Conservation (phyloP, 2,888 invertebrate genomes). For the Creontiades dilutus region DNA sequence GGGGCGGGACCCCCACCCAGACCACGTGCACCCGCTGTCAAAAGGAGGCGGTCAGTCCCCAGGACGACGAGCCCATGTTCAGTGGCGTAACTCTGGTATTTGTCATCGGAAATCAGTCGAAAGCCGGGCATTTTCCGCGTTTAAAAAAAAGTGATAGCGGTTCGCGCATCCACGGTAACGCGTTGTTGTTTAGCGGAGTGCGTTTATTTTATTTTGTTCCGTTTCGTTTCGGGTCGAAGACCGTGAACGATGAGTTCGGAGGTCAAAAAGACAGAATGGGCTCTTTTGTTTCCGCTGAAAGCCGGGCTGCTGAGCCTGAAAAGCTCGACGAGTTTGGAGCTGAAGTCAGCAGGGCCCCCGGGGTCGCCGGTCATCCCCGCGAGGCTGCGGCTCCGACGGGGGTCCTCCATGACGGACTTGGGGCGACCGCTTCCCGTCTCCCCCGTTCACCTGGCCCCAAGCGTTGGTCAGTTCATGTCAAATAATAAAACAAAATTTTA, state of each 20-base stretch:
- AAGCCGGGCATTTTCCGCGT: background rate
- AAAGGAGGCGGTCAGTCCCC: conserved; percentile 52
- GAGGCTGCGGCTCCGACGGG: conserved; percentile 82
- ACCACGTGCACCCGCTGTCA: conserved; percentile 56
- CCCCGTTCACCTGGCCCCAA: conserved; percentile 65
- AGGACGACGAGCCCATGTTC: conserved; percentile 27
- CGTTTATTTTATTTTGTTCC: too few relatives aligned
- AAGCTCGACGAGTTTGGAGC: conserved; percentile 73
- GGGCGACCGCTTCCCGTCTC: conserved; percentile 80
- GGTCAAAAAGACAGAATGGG: conserved; percentile 80
- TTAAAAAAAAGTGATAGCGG: background rate
- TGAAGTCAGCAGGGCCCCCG: conserved; percentile 45
- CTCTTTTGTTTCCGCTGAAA: conserved; percentile 82
- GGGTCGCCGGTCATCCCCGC: conserved; percentile 41
- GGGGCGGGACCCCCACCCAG: conserved; percentile 62
- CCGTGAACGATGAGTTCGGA: conserved; percentile 8
- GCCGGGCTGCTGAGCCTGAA: conserved; percentile 82
- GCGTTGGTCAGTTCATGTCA: conserved; percentile 63
- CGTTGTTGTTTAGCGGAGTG: too few relatives aligned
- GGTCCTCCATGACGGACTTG: conserved; percentile 86
- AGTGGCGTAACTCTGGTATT: background rate
- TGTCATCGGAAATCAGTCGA: background rate
- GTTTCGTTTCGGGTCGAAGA: too few relatives aligned
- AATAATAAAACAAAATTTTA: too few relatives aligned
- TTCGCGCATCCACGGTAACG: background rate